Evolutionary conservation across 2,113 vertebrate species (phyloP).

Genomic region (Furnarius figulus): DNA sequence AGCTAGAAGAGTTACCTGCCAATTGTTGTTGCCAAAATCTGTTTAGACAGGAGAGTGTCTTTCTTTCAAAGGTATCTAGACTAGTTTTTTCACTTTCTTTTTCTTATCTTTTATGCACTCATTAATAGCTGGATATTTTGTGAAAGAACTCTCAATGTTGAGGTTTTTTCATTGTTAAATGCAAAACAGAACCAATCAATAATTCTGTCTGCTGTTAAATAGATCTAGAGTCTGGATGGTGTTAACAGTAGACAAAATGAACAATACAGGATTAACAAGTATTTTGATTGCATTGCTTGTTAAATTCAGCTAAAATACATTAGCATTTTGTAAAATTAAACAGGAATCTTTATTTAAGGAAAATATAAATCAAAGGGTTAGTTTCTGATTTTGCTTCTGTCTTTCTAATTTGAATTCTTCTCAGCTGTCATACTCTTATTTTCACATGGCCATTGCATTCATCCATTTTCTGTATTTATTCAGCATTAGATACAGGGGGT

Average conservation of each 20-base stretch:
- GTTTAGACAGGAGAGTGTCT: neutral
- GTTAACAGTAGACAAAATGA: neutral
- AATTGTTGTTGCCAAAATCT: neutral
- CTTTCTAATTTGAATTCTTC: neutral
- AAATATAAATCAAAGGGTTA: neutral
- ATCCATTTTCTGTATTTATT: neutral
- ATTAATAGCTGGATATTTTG: neutral
- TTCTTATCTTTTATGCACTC: neutral
- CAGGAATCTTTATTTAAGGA: neutral
- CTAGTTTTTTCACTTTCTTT: neutral
- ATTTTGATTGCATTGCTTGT: neutral
- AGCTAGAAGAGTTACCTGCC: neutral
- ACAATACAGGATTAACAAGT: neutral
- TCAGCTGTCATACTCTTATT: neutral
- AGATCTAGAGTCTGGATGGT: neutral
- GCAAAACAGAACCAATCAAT: neutral
- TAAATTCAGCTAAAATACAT: constrained; percentile 5
- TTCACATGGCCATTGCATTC: neutral
- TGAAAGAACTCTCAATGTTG: neutral
- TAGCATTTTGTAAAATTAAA: neutral
- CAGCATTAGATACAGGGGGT: rapidly evolving
- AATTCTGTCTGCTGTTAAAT: constrained; percentile 12
- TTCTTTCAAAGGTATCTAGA: neutral
- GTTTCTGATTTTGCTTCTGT: neutral
- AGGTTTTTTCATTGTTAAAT: neutral